A percentile compares a stretch with the other conserved stretches of the same genome.
These are phyloP conservation scores for Idaea dimidiata DNA, from an alignment of 2,888 invertebrate genomes.

Conservation along the genomic window DNA sequence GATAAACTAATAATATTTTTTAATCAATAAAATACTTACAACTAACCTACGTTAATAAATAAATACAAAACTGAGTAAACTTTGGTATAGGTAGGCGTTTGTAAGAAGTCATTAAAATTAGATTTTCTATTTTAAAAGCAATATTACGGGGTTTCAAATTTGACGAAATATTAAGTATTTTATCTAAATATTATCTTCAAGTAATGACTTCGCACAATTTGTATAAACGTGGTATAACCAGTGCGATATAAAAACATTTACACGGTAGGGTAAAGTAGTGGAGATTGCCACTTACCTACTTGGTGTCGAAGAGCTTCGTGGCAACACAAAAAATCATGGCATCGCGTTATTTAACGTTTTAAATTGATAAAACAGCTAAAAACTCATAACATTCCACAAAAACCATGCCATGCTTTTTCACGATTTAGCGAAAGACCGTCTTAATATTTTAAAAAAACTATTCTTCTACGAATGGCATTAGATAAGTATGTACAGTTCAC, in stretches of 20 bases:
- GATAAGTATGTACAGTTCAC: not conserved
- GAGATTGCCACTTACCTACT: not conserved
- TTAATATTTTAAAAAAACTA: too few relatives aligned
- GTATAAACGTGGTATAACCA: not conserved
- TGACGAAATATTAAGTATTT: not conserved
- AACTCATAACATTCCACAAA: not conserved
- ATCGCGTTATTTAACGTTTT: not conserved
- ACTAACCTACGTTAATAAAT: conserved; percentile 18
- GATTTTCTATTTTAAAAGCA: not conserved
- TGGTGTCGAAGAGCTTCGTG: not conserved
- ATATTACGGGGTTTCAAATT: not conserved
- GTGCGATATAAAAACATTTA: not conserved
- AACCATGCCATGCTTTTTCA: not conserved
- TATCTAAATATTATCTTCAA: not conserved
- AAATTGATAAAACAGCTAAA: not conserved
- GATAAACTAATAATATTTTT: not conserved
- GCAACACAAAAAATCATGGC: not conserved
- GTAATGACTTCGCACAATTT: not conserved
- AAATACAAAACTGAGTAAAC: conserved; percentile 25
- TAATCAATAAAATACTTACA: conserved; percentile 8
- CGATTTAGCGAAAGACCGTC: not conserved
- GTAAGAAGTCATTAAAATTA: conserved; percentile 11
- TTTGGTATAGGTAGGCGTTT: conserved; percentile 27
- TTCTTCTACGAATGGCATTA: too few relatives aligned
- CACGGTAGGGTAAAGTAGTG: not conserved